These are phyloP conservation scores for Dascillus cervinus DNA, from an alignment of 2,888 invertebrate genomes.

Conservation along the genomic window DNA sequence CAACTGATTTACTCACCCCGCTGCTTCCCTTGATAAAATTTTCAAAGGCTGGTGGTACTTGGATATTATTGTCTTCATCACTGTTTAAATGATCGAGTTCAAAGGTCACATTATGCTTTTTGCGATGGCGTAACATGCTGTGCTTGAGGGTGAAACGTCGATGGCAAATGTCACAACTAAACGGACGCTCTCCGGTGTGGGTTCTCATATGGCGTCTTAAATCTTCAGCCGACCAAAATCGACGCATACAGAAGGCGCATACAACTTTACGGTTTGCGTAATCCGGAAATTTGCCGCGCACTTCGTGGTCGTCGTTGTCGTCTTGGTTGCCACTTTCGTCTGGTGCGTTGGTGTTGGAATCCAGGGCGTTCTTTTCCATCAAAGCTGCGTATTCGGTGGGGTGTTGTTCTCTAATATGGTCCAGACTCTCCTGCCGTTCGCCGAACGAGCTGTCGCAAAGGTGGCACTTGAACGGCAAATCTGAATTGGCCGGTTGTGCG, in stretches of 20 bases:
- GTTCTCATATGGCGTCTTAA: slow-evolving; percentile 89
- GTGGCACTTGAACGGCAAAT: slow-evolving; percentile 85
- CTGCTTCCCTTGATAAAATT: slow-evolving; percentile 36
- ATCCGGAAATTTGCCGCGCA: slow-evolving; percentile 74
- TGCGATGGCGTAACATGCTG: slow-evolving; percentile 88
- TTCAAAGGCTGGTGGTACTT: slow-evolving; percentile 19
- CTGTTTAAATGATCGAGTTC: slow-evolving; percentile 44
- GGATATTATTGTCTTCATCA: slow-evolving; percentile 36
- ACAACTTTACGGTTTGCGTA: slow-evolving; percentile 83
- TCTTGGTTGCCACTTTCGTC: slow-evolving; percentile 42
- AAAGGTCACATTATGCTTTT: slow-evolving; percentile 65
- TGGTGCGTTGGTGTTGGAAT: slow-evolving; percentile 48
- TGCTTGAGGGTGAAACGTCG: slow-evolving; percentile 88
- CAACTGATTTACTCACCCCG: slow-evolving; percentile 36
- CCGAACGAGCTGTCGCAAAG: slow-evolving; percentile 82
- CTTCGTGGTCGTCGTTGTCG: slow-evolving; percentile 62
- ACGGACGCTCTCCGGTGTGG: slow-evolving; percentile 87
- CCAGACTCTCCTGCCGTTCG: slow-evolving; percentile 70
- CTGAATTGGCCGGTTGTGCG: slow-evolving; percentile 46
- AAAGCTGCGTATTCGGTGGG: slow-evolving; percentile 70
- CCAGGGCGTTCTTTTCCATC: slow-evolving; percentile 73
- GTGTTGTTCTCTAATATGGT: slow-evolving; percentile 72
- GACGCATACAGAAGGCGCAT: slow-evolving; percentile 86
- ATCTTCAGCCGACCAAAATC: slow-evolving; percentile 94
- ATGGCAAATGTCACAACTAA: slow-evolving; percentile 83